Base-by-base conservation (phyloP, 2,888 invertebrate genomes). In the Pharmacophagus antenor region DNA sequence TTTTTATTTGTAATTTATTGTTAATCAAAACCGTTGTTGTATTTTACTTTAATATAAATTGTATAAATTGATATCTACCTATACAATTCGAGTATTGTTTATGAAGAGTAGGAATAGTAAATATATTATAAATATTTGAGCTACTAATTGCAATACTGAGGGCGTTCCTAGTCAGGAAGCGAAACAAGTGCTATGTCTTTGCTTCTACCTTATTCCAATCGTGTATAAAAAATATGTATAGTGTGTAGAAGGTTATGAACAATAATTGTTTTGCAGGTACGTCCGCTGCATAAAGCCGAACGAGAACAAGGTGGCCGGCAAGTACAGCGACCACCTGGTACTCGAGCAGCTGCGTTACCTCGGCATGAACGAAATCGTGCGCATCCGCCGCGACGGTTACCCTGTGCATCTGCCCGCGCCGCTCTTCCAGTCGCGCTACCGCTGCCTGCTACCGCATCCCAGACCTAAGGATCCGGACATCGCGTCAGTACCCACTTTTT, bases 251-350 rank as follows among this genome's bases (percentile, higher is more conserved):
- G 20, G 7, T 52, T 42, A 22, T n/a, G n/a, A 8, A 42, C 10
- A 21, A 21, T 6, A n/a, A 18, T 44, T n/a, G 1, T n/a, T 31
- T 21, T 23, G 3, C 56, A 94, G 94, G 94, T 96, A 97, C 81
- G 97, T 97, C 37, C 93, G 98, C 48, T 98, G 98, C 80, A 97
- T 98, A 72, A 98, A 98, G 74, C 97, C 98, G 0, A 98, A 98
- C 80, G 93, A 95, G 80, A 92, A 95, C 71, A 98, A 98, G 82
- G 92, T 93, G 56, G 93, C 96, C 0, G 94, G 96, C 72, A 93
- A 94, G 73, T 98, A 95, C 84, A 95, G 95, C 77, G 94, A 95
- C 61, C 93, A 93, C 58, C 88, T 97, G 61, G 97, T 98, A 1
- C 86, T 96, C 68, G 97, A 97, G 74, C 98, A 98, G 83, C 89